Evolutionary conservation across 2,113 vertebrate species (phyloP).

Genomic region (Esox niger): DNA sequence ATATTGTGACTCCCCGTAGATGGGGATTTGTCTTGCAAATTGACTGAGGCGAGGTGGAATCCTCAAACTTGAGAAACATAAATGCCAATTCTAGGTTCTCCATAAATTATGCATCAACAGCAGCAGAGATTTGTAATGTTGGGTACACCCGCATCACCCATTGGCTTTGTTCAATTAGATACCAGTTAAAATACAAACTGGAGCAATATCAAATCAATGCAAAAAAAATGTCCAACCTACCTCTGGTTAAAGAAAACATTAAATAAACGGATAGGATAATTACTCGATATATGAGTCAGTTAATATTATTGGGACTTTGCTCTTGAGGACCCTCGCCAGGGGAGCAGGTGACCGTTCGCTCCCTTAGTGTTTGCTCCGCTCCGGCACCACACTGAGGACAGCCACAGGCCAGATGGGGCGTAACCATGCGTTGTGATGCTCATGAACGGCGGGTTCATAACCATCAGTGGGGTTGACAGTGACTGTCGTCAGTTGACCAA

Average conservation of each 20-base stretch:
- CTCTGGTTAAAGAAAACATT: no score
- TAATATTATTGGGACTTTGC: constrained; percentile 1
- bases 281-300: background rate
- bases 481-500: constrained; percentile 59
- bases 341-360: constrained; percentile 25
- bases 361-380: constrained; percentile 56
- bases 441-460: constrained; percentile 59
- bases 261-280: constrained; percentile 15
- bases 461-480: constrained; percentile 46
- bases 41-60: no score
- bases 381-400: constrained; percentile 80
- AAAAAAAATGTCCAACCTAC: background rate
- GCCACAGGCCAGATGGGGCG: constrained; percentile 68
- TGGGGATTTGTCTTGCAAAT: no score
- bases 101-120: no score
- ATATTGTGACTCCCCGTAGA: background rate
- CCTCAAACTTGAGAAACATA: no score
- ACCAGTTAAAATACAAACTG: no score
- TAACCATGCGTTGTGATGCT: constrained; percentile 76
- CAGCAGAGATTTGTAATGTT: no score
- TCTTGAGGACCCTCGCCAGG: no score
- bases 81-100: no score
- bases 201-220: no score
- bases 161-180: no score
- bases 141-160: no score